These are phyloP conservation scores for Atta colombica DNA, from an alignment of 1,140 invertebrate species.

Conservation along the genomic window DNA sequence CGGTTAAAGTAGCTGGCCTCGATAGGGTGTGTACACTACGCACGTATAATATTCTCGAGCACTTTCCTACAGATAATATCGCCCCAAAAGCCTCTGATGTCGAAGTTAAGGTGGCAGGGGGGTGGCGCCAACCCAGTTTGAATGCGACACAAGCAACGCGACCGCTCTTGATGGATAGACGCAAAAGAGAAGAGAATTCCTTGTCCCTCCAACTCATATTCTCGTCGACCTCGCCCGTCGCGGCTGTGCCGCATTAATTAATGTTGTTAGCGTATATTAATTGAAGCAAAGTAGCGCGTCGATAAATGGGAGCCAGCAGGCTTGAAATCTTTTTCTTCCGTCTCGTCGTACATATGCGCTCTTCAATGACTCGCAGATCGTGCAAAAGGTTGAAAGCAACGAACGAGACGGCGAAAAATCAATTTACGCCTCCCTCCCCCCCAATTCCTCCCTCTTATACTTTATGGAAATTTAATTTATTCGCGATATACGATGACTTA, in stretches of 20 bases:
- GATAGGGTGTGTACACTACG: constrained; percentile 68
- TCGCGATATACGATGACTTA: constrained; percentile 8
- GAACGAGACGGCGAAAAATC: constrained; percentile 52
- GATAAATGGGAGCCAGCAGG: constrained; percentile 30
- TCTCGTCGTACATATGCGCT: constrained; percentile 16
- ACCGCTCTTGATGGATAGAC: constrained; percentile 50
- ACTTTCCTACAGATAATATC: constrained; percentile 79
- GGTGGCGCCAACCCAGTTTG: constrained; percentile 52
- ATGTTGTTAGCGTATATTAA: constrained; percentile 79
- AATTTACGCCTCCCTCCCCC: constrained; percentile 49
- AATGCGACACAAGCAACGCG: constrained; percentile 49
- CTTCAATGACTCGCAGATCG: not conserved
- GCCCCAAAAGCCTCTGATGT: constrained; percentile 74
- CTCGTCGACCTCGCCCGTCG: constrained; percentile 28
- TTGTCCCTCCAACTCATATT: constrained; percentile 16
- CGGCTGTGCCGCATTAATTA: constrained; percentile 77
- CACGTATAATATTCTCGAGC: constrained; percentile 79
- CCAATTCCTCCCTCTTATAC: not conserved
- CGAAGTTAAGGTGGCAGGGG: constrained; percentile 75
- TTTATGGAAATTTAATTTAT: constrained; percentile 60
- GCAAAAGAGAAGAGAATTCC: constrained; percentile 37
- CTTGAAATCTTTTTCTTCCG: constrained; percentile 67
- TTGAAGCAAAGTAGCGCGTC: constrained; percentile 73
- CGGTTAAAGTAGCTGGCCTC: constrained; percentile 71
- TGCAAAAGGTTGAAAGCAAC: not conserved